phyloP scores from a whole-genome alignment of 2,113 vertebrate genomes.

The Crotalus tigris region DNA sequence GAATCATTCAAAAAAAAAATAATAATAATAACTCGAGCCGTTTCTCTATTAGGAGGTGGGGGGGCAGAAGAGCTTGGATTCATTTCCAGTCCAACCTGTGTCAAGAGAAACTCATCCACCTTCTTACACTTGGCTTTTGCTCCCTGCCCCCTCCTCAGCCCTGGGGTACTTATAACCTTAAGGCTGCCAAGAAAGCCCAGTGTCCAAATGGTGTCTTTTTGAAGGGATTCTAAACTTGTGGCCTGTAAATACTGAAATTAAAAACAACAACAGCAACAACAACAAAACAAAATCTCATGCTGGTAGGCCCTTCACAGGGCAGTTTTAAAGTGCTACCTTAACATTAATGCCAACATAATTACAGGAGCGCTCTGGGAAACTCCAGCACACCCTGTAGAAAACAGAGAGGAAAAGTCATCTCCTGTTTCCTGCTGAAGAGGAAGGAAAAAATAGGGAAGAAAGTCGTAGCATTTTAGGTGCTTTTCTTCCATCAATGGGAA shows the following conservation, averaged over 20 bases:
- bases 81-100: background rate
- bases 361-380: background rate
- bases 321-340: no score
- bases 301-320: background rate
- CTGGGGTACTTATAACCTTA: background rate
- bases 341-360: background rate
- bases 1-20: background rate
- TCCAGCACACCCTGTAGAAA: background rate
- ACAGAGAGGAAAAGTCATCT: background rate
- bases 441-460: background rate
- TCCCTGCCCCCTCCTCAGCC: background rate
- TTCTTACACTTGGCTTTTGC: background rate
- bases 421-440: background rate
- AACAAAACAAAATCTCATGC: background rate
- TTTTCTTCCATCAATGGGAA: background rate
- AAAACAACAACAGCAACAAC: no score
- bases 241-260: background rate
- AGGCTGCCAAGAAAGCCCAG: background rate
- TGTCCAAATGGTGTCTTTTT: background rate
- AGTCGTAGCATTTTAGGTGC: background rate
- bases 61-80: background rate
- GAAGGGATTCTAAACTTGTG: background rate
- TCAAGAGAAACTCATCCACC: background rate
- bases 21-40: background rate
- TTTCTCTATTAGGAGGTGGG: background rate